Conservation (phyloP, 2,888 invertebrate species). For the Chironomus riparius region DNA sequence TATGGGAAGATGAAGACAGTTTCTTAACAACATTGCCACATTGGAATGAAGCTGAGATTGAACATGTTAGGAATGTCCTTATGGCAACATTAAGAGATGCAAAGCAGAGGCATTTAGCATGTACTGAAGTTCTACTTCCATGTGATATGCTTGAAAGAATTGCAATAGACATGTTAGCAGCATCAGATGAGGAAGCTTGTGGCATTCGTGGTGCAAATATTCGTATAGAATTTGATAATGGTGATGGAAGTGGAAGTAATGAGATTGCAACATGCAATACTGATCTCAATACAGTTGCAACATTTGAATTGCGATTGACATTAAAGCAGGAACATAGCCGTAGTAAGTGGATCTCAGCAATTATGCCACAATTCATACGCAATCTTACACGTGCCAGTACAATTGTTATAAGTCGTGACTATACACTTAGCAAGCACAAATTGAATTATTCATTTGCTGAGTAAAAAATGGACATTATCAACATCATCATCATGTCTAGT, state of each 20-base stretch:
- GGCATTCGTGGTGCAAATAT: constrained; percentile 81
- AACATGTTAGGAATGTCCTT: constrained; percentile 63
- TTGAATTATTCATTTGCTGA: constrained; percentile 62
- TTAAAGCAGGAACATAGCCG: constrained; percentile 59
- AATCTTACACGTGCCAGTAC: constrained; percentile 78
- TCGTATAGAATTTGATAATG: constrained; percentile 71
- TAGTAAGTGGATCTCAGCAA: constrained; percentile 70
- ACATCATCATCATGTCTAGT: too few relatives aligned
- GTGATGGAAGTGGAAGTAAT: constrained; percentile 50
- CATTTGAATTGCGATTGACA: constrained; percentile 82
- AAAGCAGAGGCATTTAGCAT: constrained; percentile 67
- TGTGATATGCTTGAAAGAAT: constrained; percentile 71
- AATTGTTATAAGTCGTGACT: constrained; percentile 80
- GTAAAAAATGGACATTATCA: too few relatives aligned
- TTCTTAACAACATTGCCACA: constrained; percentile 29
- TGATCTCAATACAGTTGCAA: constrained; percentile 78
- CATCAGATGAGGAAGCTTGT: constrained; percentile 84
- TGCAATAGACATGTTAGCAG: constrained; percentile 66
- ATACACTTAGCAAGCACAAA: constrained; percentile 84
- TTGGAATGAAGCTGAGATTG: constrained; percentile 35
- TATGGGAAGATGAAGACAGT: constrained; percentile 6
- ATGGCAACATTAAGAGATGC: constrained; percentile 69
- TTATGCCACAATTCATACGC: constrained; percentile 72
- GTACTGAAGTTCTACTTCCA: constrained; percentile 78
- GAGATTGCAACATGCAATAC: constrained; percentile 70